A percentile compares a stretch with the other conserved stretches of the same genome.
These are phyloP conservation scores for Belgica antarctica DNA, from an alignment of 2,888 invertebrate genomes.

Conservation along the genomic window DNA sequence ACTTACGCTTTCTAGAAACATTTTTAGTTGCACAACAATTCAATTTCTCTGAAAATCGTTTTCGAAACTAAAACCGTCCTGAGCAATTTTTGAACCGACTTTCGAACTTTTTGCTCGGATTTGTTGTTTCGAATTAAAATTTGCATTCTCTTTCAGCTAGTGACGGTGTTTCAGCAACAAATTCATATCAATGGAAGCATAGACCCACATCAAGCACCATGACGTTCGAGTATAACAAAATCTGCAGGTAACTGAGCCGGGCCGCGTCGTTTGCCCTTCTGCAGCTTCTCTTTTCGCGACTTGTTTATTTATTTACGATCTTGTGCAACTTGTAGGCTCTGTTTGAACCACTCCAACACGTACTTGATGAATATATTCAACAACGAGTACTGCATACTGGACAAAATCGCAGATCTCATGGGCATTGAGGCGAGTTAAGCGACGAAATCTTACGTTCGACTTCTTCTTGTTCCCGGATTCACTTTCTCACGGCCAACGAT, in stretches of 20 bases:
- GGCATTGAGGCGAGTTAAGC: conserved; percentile 33
- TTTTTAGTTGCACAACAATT: not conserved
- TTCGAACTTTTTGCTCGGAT: not conserved
- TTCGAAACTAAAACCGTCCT: not conserved
- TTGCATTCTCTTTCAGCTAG: not conserved
- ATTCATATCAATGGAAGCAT: too few relatives aligned
- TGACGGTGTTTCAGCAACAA: not conserved
- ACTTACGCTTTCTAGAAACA: conserved; percentile 20
- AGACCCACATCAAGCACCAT: not conserved
- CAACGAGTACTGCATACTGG: conserved; percentile 35
- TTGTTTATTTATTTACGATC: not conserved
- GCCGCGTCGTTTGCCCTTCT: too few relatives aligned
- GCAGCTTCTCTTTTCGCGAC: not conserved
- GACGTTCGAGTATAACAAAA: conserved; percentile 43
- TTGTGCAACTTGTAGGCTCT: not conserved
- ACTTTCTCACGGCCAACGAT: not conserved
- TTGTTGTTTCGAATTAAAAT: not conserved
- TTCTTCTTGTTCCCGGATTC: conserved; percentile 30
- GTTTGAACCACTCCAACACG: conserved; percentile 25
- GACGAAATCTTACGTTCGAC: not conserved
- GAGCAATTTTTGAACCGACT: not conserved
- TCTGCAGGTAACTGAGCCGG: conserved; percentile 40
- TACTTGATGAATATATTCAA: conserved; percentile 42
- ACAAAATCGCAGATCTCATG: conserved; percentile 32
- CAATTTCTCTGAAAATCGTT: not conserved